Evolutionary conservation across 2,888 invertebrate genomes (phyloP), one percentile per base, ranked within the genome.

Genomic region (Rhagium mordax): DNA sequence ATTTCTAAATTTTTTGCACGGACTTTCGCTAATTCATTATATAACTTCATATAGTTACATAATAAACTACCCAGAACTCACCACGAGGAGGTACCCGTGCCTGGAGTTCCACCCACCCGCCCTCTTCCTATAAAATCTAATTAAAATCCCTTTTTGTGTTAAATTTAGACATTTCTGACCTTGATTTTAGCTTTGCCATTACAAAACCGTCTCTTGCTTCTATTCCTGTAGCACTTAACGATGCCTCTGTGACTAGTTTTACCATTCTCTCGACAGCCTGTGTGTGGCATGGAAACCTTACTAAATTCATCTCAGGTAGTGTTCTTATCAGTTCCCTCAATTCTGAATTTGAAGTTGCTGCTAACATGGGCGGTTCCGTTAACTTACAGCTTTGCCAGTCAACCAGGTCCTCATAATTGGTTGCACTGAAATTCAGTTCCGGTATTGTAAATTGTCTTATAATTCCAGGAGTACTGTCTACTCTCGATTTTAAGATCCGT

Each of bases 231-330:
- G 10, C 51, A 10, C 4, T 18, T 51, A 51, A 15, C 16, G 51
- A 51, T 51, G 51, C 51, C 16, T 51, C 51, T 18, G 51, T 51
- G 2, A 51, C 16, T 51, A 15, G 51, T 51, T 51, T 51, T 4
- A 51, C 18, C 51, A 18, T 51, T 51, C 16, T 51, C 24, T n/a
- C 20, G 6, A 20, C 57, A 57, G 13, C n/a, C 24, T 24, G 24
- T 57, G 57, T 57, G 57, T 21, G 57, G n/a, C 20, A 51, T 18
- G 51, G 51, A 51, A 51, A 16, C 51, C 51, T 16, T 47, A 47
- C 47, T 47, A 47, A 47, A 10, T 47, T 10, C 10, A 47, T 47
- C 47, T 47, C 47, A 47, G 47, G 47, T 5, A 47, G 5, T 47
- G 47, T 5, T 47, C 10, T 47, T 47, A 47, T 47, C 3, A 47